Base-by-base conservation (phyloP, 2,113 vertebrate genomes). In the Aythya baeri region DNA sequence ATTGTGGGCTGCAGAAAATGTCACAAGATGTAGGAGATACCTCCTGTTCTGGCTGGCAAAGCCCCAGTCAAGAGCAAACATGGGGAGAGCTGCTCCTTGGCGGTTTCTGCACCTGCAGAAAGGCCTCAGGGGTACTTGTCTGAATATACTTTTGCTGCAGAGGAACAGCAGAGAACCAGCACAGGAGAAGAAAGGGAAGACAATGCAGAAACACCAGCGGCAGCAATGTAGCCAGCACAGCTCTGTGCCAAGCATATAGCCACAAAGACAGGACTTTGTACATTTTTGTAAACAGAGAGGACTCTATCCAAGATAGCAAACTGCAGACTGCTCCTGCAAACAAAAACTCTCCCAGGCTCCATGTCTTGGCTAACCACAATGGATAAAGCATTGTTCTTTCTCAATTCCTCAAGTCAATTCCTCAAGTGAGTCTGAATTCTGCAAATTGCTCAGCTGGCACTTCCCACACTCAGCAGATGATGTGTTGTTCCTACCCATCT, bases 1-100 rank as follows among this genome's bases (percentile, higher is more conserved):
- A 31, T 43, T 3, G 14, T 13, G 13, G 34, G 5, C 52, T 38
- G 29, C 6, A 17, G 67, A 61, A 94, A 83, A 79, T 38, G 44
- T 34, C 26, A 61, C 0, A 5, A 75, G 25, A 7, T 0, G 0
- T 32, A 41, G 52, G 21, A 84, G 23, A 4, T 11, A 5, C 54
- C n/a, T 78, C 10, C 15, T 79, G 22, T 63, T 80, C 52, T 34
- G 26, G 16, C 55, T 86, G 55, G 44, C 32, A 32, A 49, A 50
- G 29, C 17, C 57, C 43, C 11, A 7, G 7, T 46, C 1, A 3
- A 83, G n/a, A 14, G 43, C 0, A 1, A 58, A 32, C 7, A 1
- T 29, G 12, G 20, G 21, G 15, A 75, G 26, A 59, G 22, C 46
- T 43, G 62, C 54, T 76, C 55, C 13, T 44, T 7, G 0, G 21